These are phyloP conservation scores for Arge pagana DNA, from an alignment of 2,888 invertebrate genomes.

Conservation along the genomic window DNA sequence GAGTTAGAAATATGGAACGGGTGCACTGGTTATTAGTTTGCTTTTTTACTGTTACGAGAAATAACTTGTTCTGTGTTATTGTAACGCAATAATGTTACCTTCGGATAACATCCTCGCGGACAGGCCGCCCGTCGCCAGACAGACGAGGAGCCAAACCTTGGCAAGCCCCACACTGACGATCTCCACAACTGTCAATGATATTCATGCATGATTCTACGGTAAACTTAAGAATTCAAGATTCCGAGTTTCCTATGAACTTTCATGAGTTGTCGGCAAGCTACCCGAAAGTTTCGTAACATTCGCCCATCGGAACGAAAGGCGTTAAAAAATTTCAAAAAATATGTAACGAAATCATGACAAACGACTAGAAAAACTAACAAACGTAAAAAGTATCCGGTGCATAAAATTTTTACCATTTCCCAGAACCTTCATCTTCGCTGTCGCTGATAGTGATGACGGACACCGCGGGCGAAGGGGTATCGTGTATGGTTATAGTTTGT, in stretches of 20 bases:
- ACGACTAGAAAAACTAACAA: conserved; percentile 22
- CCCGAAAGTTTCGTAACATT: not conserved
- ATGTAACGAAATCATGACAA: not conserved
- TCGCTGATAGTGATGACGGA: conserved; percentile 96
- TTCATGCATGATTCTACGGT: conserved; percentile 47
- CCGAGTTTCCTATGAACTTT: not conserved
- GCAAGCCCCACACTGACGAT: conserved; percentile 54
- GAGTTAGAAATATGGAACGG: no score
- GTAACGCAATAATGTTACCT: conserved; percentile 50
- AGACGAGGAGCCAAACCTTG: conserved; percentile 54
- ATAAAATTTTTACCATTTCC: conserved; percentile 48
- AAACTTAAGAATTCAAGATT: not conserved
- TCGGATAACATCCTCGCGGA: conserved; percentile 53
- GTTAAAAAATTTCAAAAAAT: not conserved
- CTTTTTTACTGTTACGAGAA: no score
- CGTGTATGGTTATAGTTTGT: conserved; percentile 92
- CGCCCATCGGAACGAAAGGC: not conserved
- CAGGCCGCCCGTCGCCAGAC: conserved; percentile 52
- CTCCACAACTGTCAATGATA: conserved; percentile 54
- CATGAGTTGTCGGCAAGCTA: not conserved
- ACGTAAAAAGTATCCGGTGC: conserved; percentile 18
- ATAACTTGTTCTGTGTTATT: conserved; percentile 33
- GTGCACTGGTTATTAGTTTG: no score
- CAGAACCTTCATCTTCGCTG: conserved; percentile 84
- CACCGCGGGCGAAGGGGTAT: conserved; percentile 93